phyloP scores from a whole-genome alignment of 2,113 vertebrate species.

The Poeciliopsis prolifica region DNA sequence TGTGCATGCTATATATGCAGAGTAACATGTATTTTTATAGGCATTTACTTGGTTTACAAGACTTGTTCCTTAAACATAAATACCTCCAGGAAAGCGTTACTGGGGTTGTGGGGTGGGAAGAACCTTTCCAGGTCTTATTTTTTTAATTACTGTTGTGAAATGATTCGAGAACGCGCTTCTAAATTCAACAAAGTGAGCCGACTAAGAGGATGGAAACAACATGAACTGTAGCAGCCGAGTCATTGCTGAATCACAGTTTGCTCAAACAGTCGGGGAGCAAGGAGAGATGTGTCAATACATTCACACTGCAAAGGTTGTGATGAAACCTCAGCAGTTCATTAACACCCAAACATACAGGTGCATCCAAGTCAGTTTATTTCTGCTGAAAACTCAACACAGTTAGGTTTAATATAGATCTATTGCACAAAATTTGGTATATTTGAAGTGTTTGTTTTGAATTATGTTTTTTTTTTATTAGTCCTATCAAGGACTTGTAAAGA shows the following conservation, averaged over 20 bases:
- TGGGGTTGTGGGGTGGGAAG: not conserved
- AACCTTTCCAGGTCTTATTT: not conserved
- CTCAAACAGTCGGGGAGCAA: slow-evolving; percentile 25
- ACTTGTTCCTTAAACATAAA: not conserved
- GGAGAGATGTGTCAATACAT: slow-evolving; percentile 7
- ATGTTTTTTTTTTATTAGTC: no score
- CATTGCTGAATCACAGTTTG: slow-evolving; percentile 58
- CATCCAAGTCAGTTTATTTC: not conserved
- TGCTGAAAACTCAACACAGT: not conserved
- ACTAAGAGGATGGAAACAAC: slow-evolving; percentile 15
- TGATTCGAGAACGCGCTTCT: not conserved
- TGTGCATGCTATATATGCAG: not conserved
- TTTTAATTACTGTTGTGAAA: not conserved
- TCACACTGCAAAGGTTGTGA: slow-evolving; percentile 9
- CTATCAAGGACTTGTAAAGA: no score
- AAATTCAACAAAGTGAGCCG: slow-evolving; percentile 5
- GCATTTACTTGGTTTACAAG: not conserved
- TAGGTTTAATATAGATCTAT: not conserved
- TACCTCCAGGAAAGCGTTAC: not conserved
- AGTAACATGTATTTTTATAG: not conserved
- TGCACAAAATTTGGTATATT: not conserved
- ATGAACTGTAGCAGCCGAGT: slow-evolving; percentile 47
- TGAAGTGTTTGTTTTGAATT: not conserved
- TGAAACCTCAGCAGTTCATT: not conserved
- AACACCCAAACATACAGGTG: not conserved